Base-by-base conservation (phyloP, 2,797 vertebrate species). In the Spinibarbus caldwelli region DNA sequence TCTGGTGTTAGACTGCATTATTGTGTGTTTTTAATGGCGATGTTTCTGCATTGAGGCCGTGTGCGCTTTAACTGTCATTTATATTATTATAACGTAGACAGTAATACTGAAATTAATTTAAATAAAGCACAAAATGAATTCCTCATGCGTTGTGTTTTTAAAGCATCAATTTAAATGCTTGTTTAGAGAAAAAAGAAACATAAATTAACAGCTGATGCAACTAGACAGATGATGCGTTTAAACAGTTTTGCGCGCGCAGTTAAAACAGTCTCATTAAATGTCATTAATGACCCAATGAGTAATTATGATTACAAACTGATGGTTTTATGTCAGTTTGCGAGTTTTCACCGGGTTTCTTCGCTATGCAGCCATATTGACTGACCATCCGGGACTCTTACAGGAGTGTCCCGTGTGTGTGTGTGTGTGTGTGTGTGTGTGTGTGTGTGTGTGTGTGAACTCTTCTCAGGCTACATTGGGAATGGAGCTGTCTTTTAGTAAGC, bases 321-420 rank as follows among this genome's bases (percentile, higher is more conserved):
- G 34, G 5, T 78, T 70, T 78, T 45, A 57, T 67, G 11, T n/a
- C 19, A 19, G 47, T 70, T 78, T 57, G 6, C 1, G 8, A 71
- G 19, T 2, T 70, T 31, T 15, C 26, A 68, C 34, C 64, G 31
- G 83, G n/a, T 9, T 2, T 68, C 31, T 84, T 68, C 19, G n/a
- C 34, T 10, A 31, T 78, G 47, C 47, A 70, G 82, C 83, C 83
- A 78, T 84, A 34, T 78, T 84, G 75, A 57, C 73, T 78, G 83
- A 78, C 83, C 75, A 84, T 84, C 83, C 83, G 83, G 83, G 83
- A 84, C 75, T 54, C 62, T 84, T 59, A 54, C 26, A 84, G 83
- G 77, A 86, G 79, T 86, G 78, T 64, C 78, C 78, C 34, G 34
- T 82, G n/a, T 52, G 41, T 23, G 17, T 52, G 31, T 78, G 36